These are phyloP conservation scores for Thymelicus acteon DNA, from an alignment of 2,888 invertebrate species.

Conservation along the genomic window DNA sequence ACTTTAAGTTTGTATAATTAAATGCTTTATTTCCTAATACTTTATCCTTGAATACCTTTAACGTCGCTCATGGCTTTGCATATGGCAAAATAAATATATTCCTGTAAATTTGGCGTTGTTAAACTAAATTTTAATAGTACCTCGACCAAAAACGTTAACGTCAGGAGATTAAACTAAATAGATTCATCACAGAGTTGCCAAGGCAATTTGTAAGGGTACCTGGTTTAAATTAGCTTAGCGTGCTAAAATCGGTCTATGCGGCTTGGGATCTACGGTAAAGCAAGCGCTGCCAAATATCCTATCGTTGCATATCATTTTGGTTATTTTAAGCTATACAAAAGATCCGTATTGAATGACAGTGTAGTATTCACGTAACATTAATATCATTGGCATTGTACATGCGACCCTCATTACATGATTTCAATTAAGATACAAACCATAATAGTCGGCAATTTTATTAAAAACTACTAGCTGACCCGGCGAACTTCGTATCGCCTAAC, in stretches of 20 bases:
- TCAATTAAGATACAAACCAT: too few species aligned
- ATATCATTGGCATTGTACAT: too few species aligned
- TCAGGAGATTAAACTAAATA: slow-evolving; percentile 13
- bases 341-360: not conserved
- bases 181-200: slow-evolving; percentile 24
- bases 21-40: too few species aligned
- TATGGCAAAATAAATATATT: too few species aligned
- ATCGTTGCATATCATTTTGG: not conserved
- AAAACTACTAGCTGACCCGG: too few species aligned
- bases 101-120: not conserved
- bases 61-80: too few species aligned
- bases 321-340: not conserved
- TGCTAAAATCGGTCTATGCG: slow-evolving; percentile 57
- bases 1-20: too few species aligned
- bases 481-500: too few species aligned
- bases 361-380: too few species aligned
- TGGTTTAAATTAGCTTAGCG: slow-evolving; percentile 70
- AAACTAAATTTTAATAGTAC: not conserved
- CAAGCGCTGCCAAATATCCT: slow-evolving; percentile 6
- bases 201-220: slow-evolving; percentile 45
- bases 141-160: not conserved
- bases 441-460: too few species aligned
- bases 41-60: too few species aligned
- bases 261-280: slow-evolving; percentile 2
- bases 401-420: too few species aligned